These are phyloP conservation scores for Achatina immaculata DNA, from an alignment of 1,140 invertebrate species.

Conservation along the genomic window DNA sequence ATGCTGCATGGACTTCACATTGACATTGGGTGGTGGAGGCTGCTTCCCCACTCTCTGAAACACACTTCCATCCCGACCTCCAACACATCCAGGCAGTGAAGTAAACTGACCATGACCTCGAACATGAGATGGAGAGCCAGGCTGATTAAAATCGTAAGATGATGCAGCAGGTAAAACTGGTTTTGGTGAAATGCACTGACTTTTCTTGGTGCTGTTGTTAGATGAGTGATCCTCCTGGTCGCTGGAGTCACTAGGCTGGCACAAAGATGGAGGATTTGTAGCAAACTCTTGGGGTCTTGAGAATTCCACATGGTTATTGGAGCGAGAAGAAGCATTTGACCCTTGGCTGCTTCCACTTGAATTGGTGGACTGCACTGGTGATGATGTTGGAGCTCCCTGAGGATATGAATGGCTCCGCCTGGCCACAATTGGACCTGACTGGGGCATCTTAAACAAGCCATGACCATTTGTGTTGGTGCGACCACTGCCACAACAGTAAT, in stretches of 20 bases:
- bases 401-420: constrained; percentile 52
- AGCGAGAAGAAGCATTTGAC: background rate
- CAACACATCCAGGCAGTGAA: background rate
- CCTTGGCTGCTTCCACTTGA: constrained; percentile 8
- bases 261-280: constrained; percentile 29
- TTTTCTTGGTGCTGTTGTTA: constrained; percentile 43
- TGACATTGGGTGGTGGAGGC: constrained; percentile 61
- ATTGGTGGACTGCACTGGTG: constrained; percentile 9
- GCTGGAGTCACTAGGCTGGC: constrained; percentile 31
- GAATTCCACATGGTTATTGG: constrained; percentile 21
- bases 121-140: constrained; percentile 36
- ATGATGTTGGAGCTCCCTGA: constrained; percentile 51
- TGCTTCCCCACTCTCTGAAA: constrained; percentile 56
- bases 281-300: constrained; percentile 37
- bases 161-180: constrained; percentile 37
- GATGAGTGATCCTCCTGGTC: constrained; percentile 37
- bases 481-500: background rate
- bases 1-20: constrained; percentile 50
- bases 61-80: constrained; percentile 18
- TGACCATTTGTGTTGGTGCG: constrained; percentile 19
- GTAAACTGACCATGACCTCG: constrained; percentile 5
- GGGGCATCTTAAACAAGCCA: constrained; percentile 60
- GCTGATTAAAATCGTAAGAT: constrained; percentile 34
- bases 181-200: constrained; percentile 34
- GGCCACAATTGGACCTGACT: constrained; percentile 55